Evolutionary conservation across 2,797 vertebrate species (phyloP).

Genomic region (Masticophis lateralis): DNA sequence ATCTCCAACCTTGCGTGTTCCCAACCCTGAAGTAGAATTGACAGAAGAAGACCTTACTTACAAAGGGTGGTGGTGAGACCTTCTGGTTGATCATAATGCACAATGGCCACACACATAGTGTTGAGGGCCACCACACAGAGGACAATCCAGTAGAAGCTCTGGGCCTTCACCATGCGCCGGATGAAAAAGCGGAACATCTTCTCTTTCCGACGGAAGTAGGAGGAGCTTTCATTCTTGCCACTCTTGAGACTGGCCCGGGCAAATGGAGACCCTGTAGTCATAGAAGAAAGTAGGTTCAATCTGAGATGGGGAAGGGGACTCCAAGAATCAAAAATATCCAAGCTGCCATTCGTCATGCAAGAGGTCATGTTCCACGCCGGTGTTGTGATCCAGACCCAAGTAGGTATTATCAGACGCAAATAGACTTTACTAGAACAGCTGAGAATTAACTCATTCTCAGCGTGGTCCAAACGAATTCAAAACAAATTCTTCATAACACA

Average conservation of each 20-base stretch:
- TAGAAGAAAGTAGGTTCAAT: constrained; percentile 41
- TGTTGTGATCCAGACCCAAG: too few species aligned
- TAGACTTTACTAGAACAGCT: too few species aligned
- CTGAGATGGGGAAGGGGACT: not conserved
- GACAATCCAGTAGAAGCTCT: constrained; percentile 96
- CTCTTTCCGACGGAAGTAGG: constrained; percentile 91
- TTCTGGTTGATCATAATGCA: constrained; percentile 93
- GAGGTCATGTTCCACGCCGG: not conserved
- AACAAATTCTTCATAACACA: too few species aligned
- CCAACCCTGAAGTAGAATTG: not conserved
- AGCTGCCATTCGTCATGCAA: not conserved
- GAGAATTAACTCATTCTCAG: too few species aligned
- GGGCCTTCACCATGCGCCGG: constrained; percentile 92
- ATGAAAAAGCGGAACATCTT: constrained; percentile 95
- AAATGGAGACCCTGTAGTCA: constrained; percentile 85
- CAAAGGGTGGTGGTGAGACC: constrained; percentile 90
- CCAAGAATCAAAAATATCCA: accelerated
- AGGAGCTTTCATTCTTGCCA: constrained; percentile 87
- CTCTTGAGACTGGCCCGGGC: constrained; percentile 88
- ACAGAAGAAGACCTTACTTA: constrained; percentile 67
- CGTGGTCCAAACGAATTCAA: too few species aligned
- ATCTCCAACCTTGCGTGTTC: not conserved
- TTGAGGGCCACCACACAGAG: constrained; percentile 93
- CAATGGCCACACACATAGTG: constrained; percentile 91
- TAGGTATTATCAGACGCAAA: too few species aligned